These are phyloP conservation scores for Pitta sordida DNA, from an alignment of 2,113 vertebrate species.

Conservation along the genomic window DNA sequence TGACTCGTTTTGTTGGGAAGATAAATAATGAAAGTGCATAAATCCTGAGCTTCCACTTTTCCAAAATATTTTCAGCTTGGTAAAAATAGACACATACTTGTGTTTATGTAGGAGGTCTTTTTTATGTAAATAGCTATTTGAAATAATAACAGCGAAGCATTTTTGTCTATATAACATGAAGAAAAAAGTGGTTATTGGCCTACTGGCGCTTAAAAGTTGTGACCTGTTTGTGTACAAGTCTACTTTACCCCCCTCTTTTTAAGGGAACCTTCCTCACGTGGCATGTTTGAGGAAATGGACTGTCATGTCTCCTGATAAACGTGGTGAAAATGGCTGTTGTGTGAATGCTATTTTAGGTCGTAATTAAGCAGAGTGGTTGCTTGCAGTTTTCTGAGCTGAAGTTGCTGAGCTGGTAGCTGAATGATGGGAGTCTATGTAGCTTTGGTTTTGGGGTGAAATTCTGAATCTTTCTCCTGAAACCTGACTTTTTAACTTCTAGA, in stretches of 20 bases:
- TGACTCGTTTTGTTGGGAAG: neutral
- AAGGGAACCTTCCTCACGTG: slow-evolving; percentile 18
- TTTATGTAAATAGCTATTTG: slow-evolving; percentile 11
- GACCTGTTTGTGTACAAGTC: slow-evolving; percentile 13
- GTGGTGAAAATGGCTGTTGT: slow-evolving; percentile 28
- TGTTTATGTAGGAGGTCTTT: slow-evolving; percentile 1
- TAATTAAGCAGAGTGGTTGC: slow-evolving; percentile 4
- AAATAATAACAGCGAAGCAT: neutral
- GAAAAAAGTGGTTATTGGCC: neutral
- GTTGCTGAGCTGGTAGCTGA: neutral
- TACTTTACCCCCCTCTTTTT: neutral
- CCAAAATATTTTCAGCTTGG: neutral
- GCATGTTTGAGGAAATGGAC: slow-evolving; percentile 55
- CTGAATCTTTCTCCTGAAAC: neutral
- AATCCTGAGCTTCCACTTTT: slow-evolving; percentile 24
- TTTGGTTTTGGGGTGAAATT: neutral
- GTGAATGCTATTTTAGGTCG: slow-evolving; percentile 38
- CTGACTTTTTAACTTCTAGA: neutral
- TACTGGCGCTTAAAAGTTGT: slow-evolving; percentile 11
- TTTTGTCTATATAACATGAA: slow-evolving; percentile 15
- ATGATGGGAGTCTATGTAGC: neutral
- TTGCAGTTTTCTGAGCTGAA: neutral
- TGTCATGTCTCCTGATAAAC: slow-evolving; percentile 30
- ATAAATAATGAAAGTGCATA: slow-evolving; percentile 15
- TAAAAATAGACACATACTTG: neutral